Percentiles rank a stretch among this genome's conserved stretches.
phyloP scores from a whole-genome alignment of 1,140 invertebrate species.

The Pseudomyrmex gracilis region DNA sequence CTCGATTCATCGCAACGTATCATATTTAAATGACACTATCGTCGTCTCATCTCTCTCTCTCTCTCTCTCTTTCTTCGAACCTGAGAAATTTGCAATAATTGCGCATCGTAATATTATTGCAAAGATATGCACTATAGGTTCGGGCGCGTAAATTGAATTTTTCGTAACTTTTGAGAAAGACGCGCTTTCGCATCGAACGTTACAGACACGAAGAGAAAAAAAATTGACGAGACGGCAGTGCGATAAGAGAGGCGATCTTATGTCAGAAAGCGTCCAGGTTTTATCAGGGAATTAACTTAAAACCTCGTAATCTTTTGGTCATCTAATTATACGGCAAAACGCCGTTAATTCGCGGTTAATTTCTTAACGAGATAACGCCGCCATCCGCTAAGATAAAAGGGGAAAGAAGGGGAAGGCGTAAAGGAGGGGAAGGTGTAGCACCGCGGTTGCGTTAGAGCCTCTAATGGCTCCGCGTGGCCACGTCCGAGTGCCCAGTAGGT shows the following conservation, averaged over 20 bases:
- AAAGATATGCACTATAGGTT: no score
- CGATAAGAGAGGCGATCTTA: constrained; percentile 9
- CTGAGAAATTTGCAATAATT: no score
- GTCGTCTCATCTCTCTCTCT: not conserved
- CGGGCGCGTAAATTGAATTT: not conserved
- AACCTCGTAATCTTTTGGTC: constrained; percentile 71
- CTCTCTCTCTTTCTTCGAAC: not conserved
- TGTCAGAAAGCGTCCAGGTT: constrained; percentile 14
- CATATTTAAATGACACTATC: not conserved
- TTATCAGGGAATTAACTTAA: constrained; percentile 62
- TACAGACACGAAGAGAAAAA: not conserved
- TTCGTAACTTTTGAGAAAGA: not conserved
- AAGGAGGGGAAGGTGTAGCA: constrained; percentile 31
- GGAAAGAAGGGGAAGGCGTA: not conserved
- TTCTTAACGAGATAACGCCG: constrained; percentile 74
- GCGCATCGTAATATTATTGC: no score
- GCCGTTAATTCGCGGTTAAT: constrained; percentile 75
- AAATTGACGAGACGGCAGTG: constrained; percentile 1
- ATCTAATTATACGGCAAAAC: constrained; percentile 76
- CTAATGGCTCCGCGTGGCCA: constrained; percentile 75
- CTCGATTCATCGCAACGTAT: constrained; percentile 5
- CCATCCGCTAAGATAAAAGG: constrained; percentile 52
- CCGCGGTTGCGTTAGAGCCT: constrained; percentile 73
- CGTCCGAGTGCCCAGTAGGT: constrained; percentile 69
- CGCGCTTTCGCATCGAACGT: not conserved